Evolutionary conservation across 2,888 invertebrate species (phyloP).

Genomic region (Bombylius major): DNA sequence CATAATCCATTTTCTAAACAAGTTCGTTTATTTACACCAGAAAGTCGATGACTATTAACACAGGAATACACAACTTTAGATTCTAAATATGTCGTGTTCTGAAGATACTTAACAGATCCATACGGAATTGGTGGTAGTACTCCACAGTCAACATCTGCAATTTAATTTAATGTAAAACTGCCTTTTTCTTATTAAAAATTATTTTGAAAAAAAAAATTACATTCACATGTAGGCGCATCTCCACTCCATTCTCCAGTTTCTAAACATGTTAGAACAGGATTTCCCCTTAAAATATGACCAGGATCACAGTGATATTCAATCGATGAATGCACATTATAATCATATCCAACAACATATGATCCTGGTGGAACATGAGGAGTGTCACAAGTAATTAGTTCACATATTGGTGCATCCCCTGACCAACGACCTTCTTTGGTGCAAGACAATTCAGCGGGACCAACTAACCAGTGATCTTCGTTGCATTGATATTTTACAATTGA

Average conservation of each 20-base stretch:
- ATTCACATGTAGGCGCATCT: constrained; percentile 69
- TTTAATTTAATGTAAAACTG: background rate
- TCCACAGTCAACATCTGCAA: constrained; percentile 75
- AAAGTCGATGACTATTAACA: constrained; percentile 63
- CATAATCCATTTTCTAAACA: constrained; percentile 67
- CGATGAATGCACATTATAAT: constrained; percentile 75
- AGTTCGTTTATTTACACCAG: constrained; percentile 55
- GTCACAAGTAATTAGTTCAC: constrained; percentile 74
- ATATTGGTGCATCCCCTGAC: constrained; percentile 75
- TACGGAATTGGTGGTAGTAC: constrained; percentile 66
- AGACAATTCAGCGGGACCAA: constrained; percentile 50
- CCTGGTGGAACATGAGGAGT: constrained; percentile 77
- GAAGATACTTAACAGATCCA: constrained; percentile 61
- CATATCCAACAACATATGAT: constrained; percentile 78
- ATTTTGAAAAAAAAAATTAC: constrained; percentile 39
- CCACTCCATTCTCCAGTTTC: constrained; percentile 75
- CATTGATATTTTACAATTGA: constrained; percentile 70
- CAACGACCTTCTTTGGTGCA: constrained; percentile 79
- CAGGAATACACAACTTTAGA: constrained; percentile 73
- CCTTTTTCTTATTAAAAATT: background rate
- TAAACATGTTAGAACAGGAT: constrained; percentile 54
- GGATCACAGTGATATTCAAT: constrained; percentile 81
- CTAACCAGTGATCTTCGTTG: constrained; percentile 70
- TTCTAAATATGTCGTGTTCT: constrained; percentile 66
- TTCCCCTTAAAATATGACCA: constrained; percentile 68